Evolutionary conservation across 2,113 vertebrate species (phyloP).

Genomic region (Carassius carassius): DNA sequence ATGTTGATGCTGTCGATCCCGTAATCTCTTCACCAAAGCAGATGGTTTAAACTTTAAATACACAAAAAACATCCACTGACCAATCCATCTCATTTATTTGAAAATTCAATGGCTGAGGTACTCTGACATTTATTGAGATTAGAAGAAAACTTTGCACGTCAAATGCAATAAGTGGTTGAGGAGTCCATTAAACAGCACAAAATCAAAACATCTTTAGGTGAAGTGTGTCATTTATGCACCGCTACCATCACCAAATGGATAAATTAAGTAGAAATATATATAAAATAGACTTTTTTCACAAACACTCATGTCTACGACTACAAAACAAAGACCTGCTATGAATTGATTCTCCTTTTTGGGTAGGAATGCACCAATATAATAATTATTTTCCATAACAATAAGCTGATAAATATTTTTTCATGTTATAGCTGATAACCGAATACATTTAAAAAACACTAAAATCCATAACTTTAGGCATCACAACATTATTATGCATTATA

Average conservation of each 20-base stretch:
- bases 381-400: not conserved
- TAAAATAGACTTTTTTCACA: not conserved
- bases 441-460: not conserved
- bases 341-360: not conserved
- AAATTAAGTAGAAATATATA: not conserved
- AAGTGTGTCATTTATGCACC: not conserved
- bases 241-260: not conserved
- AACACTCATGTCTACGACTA: not conserved
- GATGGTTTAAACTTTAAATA: conserved; percentile 51
- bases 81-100: conserved; percentile 55
- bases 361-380: not conserved
- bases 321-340: not conserved
- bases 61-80: conserved; percentile 38
- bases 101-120: conserved; percentile 56
- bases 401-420: not conserved
- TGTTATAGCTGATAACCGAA: not conserved
- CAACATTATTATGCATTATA: not conserved
- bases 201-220: conserved; percentile 25
- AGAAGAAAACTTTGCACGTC: conserved; percentile 49
- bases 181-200: conserved; percentile 21
- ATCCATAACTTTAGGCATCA: not conserved
- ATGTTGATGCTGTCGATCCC: conserved; percentile 52
- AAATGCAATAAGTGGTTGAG: conserved; percentile 37
- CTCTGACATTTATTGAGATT: conserved; percentile 56
- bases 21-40: conserved; percentile 51